Conservation (phyloP, 2,113 vertebrate genomes). For the Bucco capensis region DNA sequence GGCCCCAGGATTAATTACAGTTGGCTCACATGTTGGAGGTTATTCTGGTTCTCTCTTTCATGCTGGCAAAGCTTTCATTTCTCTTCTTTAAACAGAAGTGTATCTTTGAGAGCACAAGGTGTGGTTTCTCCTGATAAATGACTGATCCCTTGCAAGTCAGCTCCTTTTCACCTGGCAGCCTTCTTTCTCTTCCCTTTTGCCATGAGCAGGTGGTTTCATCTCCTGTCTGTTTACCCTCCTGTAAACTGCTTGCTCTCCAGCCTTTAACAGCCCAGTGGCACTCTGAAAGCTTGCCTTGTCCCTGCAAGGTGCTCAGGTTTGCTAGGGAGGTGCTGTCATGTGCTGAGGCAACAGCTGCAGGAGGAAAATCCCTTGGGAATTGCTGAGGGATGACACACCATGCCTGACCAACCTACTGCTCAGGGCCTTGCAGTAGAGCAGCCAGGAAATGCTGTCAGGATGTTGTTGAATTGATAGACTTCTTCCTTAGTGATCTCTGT, state of each 20-base stretch:
- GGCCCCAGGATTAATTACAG: neutral
- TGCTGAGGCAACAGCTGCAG: neutral
- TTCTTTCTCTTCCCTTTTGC: neutral
- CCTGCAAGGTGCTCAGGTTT: neutral
- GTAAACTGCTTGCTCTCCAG: neutral
- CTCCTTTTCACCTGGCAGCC: neutral
- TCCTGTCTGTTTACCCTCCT: neutral
- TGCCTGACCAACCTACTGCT: no score
- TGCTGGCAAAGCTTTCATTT: neutral
- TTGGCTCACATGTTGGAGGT: neutral
- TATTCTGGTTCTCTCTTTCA: neutral
- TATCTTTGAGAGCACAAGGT: neutral
- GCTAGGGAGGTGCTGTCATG: neutral
- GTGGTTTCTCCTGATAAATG: neutral
- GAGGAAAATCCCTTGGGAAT: neutral
- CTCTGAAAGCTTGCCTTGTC: neutral
- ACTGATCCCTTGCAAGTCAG: neutral
- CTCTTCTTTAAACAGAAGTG: neutral
- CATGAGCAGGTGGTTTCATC: neutral
- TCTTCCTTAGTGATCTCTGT: neutral
- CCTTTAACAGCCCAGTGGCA: no score
- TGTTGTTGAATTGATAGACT: neutral
- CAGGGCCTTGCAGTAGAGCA: neutral
- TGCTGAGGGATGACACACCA: fast-evolving
- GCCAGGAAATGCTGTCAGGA: fast-evolving